phyloP scores from a whole-genome alignment of 2,888 invertebrate species.

The Aphodius granarius region DNA sequence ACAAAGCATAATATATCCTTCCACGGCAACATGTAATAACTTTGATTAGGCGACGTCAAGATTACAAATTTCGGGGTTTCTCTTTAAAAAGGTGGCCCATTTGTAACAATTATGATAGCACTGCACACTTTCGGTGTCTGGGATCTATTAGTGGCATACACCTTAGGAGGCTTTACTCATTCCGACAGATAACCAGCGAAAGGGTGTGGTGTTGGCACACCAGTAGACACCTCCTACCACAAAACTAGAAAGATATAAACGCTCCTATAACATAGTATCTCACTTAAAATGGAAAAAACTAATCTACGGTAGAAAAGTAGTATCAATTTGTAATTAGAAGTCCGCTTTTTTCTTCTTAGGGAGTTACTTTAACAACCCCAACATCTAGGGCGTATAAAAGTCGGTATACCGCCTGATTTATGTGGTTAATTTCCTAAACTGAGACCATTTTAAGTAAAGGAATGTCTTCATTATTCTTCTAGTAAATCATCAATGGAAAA shows the following conservation, averaged over 20 bases:
- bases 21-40: not conserved
- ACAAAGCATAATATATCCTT: not conserved
- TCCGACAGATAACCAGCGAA: not conserved
- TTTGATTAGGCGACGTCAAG: not conserved
- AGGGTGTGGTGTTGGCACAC: not conserved
- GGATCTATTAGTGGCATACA: not conserved
- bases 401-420: not conserved
- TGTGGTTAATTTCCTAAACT: not conserved
- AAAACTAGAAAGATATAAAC: not conserved
- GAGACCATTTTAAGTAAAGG: not conserved
- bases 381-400: not conserved
- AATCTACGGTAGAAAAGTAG: constrained; percentile 18
- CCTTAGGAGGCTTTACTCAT: not conserved
- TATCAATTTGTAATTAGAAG: constrained; percentile 28
- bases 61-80: not conserved
- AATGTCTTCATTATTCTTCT: not conserved
- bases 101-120: constrained; percentile 10
- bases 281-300: constrained; percentile 22
- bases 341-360: constrained; percentile 10
- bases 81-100: not conserved
- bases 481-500: not conserved
- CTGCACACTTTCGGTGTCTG: not conserved
- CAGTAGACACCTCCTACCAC: not conserved
- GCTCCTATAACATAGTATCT: constrained; percentile 19
- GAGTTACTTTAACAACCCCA: not conserved